Base-by-base conservation (phyloP, 2,113 vertebrate species). In the Proterorhinus semilunaris region DNA sequence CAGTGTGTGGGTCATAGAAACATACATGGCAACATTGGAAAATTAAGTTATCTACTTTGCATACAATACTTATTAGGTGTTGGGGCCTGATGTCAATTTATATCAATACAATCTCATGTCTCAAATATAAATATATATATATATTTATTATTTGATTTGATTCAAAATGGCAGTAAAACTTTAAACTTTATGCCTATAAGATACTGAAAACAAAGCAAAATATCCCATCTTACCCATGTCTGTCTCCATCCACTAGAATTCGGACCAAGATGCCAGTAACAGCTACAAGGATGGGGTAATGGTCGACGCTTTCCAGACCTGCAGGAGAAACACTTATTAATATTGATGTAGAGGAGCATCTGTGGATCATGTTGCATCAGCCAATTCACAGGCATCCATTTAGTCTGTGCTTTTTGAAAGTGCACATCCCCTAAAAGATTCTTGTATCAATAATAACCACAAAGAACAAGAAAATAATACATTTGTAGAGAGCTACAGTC, bases 261-360 rank as follows among this genome's bases (percentile, higher is more conserved):
- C 88, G 94, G 36, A 99, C 96, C 82, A 99, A 91, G 85, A 99
- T 98, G 59, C 98, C 98, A 0, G 97, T 99, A 53, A 99, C 97
- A 0, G 97, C 97, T 72, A 99, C 98, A 8, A 99, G 93, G 83
- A 99, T 98, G 27, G 98, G 98, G 79, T 99, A 99, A 80, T 99
- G 98, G 90, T 99, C 98, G 65, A 99, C 98, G 0, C 96, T 98
- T 81, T 99, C 98, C 84, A 99, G 91, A 53, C 97, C 98, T 99
- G 10, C 0, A 52, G 8, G 47, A 4, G 42, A 83, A 6, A 68
- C 21, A 79, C 43, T 59, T 59, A 61, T 61, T 61, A 61, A 61
- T 61, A 61, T 61, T 61, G 42, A 61, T 61, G 36, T 43, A 21
- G 17, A 42, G 42, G 58, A 15, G 42, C 43, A 61, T 45, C 42